phyloP scores from a whole-genome alignment of 2,888 invertebrate species.

The Celastrina argiolus region DNA sequence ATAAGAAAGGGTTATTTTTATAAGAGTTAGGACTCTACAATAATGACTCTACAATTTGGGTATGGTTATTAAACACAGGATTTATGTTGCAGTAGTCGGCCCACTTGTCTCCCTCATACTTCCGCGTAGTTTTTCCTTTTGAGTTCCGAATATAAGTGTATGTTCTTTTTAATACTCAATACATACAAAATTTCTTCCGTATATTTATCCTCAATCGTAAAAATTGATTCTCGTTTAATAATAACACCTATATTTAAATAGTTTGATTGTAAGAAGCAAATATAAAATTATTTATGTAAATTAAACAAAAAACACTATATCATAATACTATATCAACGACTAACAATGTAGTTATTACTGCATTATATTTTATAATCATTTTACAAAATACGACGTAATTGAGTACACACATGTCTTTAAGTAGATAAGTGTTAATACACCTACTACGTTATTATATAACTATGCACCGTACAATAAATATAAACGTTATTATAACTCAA shows the following conservation, averaged over 20 bases:
- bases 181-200: not conserved
- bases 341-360: not conserved
- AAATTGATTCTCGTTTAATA: not conserved
- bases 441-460: not conserved
- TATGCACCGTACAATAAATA: not conserved
- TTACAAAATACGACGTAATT: conserved; percentile 2
- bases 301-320: too few relatives aligned
- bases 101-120: not conserved
- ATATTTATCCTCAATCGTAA: not conserved
- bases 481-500: not conserved
- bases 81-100: too few relatives aligned
- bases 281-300: too few relatives aligned
- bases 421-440: not conserved
- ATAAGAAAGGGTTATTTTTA: too few relatives aligned
- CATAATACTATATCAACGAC: too few relatives aligned
- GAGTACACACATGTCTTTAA: not conserved
- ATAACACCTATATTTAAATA: not conserved
- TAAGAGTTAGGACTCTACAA: too few relatives aligned
- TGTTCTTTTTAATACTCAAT: not conserved
- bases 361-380: not conserved
- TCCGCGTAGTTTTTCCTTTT: not conserved
- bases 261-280: not conserved
- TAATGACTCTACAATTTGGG: too few relatives aligned
- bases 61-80: not conserved
- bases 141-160: not conserved